Evolutionary conservation across 2,797 vertebrate species (phyloP), one percentile per base, ranked within the genome.

Genomic region (Enteromius argenteus): DNA sequence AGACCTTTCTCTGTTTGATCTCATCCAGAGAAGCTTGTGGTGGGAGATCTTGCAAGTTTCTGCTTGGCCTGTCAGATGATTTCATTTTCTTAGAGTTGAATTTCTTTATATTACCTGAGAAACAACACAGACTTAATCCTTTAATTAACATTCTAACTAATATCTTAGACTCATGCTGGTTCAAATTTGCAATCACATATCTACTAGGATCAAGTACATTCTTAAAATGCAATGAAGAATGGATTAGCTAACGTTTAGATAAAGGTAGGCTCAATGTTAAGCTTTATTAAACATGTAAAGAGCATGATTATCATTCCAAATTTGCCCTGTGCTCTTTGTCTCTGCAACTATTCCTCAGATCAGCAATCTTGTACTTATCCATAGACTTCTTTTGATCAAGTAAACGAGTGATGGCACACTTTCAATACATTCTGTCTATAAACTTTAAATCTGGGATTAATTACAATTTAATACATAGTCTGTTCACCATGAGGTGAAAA

Each of bases 1-100:
- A 91, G 42, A 99, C 97, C 94, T 99, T 99, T 66, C 98, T 96
- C 89, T 99, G 97, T 83, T 97, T 97, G 89, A 99, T 94, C 0
- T 99, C 98, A 87, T 99, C 98, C 81, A 96, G 90, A 11, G 96
- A 94, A 35, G 94, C 95, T 46, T 94, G 94, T 64, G 95, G 91
- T 49, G 94, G 87, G 86, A 94, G 92, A 14, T 99, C 98, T 49
- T 95, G 96, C 85, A 96, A 91, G n/a, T 97, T 97, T 82, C 94
- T 94, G 86, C 93, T 96, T 74, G 95, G 96, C 87, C 96, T 94
- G 81, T 98, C 97, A 23, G 94, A 93, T 0, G 95, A 92, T 87
- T 97, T 99, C 91, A 95, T 94, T 92, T 98, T 99, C 94, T 97
- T 99, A 30, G 92, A 91, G 85, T 86, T 89, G 90, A 95, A 94